Base-by-base conservation (phyloP, 2,888 invertebrate species). In the Protonemura montana region DNA sequence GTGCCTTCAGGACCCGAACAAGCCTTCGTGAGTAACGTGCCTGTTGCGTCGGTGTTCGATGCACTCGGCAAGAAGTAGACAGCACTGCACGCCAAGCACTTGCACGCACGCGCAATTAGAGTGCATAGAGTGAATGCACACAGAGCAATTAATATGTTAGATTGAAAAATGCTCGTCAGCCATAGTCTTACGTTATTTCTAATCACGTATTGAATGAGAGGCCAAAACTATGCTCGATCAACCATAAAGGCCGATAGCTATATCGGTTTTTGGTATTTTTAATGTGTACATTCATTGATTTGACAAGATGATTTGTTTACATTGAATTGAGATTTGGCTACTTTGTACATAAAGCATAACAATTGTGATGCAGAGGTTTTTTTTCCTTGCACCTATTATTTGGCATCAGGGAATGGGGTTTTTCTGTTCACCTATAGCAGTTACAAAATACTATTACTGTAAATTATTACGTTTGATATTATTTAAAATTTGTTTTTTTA, bases 11-110 rank as follows among this genome's bases (percentile, higher is more conserved):
- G 59, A 21, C 41, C 87, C 35, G 85, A 86, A 86, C 27, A 85
- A 21, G 85, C 87, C 76, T 88, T 86, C 85, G 95, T 95, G 92
- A 95, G 95, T 93, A 93, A 93, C 90, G 29, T 84, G 16, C 84
- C 84, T 28, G 92, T 93, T 92, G 92, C 92, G 87, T 93, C 92
- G 91, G 92, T 93, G 90, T 91, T 91, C 89, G 90, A 90, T 87
- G 90, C 89, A 86, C 90, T 90, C 89, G 91, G 90, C 89, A 91
- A 91, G 87, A 87, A 87, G 87, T 87, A 88, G 85, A 82, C 13
- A 76, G 30, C 81, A 81, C 30, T 21, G 81, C 81, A 81, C 81
- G 28, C 30, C 35, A 35, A n/a, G n/a, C 59, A 21, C 13, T 25
- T 21, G 76, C 85, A 83, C 77, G n/a, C 35, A 35, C 35, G 28